These are phyloP conservation scores for Amazona vittata DNA, from an alignment of 2,113 vertebrate species.

Conservation along the genomic window DNA sequence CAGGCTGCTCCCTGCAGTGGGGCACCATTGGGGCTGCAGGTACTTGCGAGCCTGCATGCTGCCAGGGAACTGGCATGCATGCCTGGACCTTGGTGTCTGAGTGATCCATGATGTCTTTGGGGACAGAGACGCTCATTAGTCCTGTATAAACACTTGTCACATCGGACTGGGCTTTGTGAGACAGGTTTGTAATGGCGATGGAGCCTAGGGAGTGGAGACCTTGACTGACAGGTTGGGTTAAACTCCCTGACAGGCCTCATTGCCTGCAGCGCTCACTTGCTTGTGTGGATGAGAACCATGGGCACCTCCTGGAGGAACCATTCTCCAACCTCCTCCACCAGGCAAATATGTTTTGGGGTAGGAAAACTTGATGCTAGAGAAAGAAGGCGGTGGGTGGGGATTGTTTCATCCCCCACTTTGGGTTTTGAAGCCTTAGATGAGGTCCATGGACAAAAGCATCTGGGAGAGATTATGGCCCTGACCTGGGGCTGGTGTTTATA, in stretches of 20 bases:
- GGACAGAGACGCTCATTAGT: neutral
- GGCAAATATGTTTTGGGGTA: neutral
- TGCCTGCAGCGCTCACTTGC: accelerated
- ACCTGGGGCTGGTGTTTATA: neutral
- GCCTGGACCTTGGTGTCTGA: neutral
- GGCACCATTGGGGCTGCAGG: neutral
- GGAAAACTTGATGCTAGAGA: neutral
- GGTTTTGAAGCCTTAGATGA: neutral
- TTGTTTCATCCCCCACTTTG: neutral
- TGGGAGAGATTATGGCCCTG: slow-evolving; percentile 1
- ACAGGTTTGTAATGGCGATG: neutral
- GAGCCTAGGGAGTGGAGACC: neutral
- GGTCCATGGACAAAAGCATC: neutral
- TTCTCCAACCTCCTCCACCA: neutral
- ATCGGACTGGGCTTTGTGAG: neutral
- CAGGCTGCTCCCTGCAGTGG: neutral
- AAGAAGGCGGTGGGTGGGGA: accelerated
- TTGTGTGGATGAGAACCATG: neutral
- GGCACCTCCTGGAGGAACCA: accelerated
- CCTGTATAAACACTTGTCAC: neutral
- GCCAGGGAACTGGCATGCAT: accelerated
- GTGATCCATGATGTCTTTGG: accelerated
- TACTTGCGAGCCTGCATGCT: neutral
- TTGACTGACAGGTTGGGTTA: neutral
- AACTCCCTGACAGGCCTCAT: neutral